Evolutionary conservation across 1,140 invertebrate species (phyloP).

Genomic region (Heliconius hermathena): DNA sequence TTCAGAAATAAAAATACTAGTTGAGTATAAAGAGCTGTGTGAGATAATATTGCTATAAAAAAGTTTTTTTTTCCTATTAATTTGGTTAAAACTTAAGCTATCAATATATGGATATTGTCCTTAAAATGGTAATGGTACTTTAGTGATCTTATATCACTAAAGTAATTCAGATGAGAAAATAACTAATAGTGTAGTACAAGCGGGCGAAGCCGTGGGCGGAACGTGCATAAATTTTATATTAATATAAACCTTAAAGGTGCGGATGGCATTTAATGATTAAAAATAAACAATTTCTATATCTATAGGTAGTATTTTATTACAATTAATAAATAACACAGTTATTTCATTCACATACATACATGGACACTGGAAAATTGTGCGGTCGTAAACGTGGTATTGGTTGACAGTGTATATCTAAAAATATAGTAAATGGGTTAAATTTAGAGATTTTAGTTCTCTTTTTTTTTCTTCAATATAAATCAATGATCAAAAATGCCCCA

Average conservation of each 20-base stretch:
- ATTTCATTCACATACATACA: slow-evolving; percentile 47
- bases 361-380: slow-evolving; percentile 46
- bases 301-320: slow-evolving; percentile 8
- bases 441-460: background rate
- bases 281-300: slow-evolving; percentile 20
- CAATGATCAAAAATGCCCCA: slow-evolving; percentile 33
- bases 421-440: slow-evolving; percentile 9
- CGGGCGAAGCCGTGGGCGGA: too few species aligned
- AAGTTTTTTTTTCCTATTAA: too few species aligned
- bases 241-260: background rate
- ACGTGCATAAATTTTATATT: background rate
- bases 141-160: too few species aligned
- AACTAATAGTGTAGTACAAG: too few species aligned
- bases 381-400: slow-evolving; percentile 59
- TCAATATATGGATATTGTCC: too few species aligned
- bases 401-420: slow-evolving; percentile 37
- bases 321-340: slow-evolving; percentile 18
- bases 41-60: too few species aligned
- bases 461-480: background rate
- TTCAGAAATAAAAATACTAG: too few species aligned
- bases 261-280: background rate
- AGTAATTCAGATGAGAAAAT: too few species aligned
- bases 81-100: too few species aligned
- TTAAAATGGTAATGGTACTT: background rate
- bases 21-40: too few species aligned